Evolutionary conservation across 2,888 invertebrate species (phyloP), one percentile per base, ranked within the genome.

Genomic region (Drosophila sordidapex): DNA sequence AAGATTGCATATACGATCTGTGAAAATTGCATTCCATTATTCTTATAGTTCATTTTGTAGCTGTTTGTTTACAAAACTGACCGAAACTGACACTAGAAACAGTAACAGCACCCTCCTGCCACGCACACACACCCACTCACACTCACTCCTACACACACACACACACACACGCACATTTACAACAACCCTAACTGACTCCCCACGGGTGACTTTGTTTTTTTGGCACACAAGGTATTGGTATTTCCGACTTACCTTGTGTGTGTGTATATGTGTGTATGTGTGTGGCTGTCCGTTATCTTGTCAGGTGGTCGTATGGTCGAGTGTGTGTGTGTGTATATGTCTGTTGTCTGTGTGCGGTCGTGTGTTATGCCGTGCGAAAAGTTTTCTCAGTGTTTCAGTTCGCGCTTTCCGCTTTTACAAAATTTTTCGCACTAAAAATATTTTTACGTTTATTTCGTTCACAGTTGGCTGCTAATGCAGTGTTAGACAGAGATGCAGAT

Each of bases 381-480:
- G 68, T 81, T 80, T 76, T 71, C 81, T 67, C 81, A 67, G 81
- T 65, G 61, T 78, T 78, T 65, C 67, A 59, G 70, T 72, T 76
- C 66, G 58, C 60, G 56, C 56, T 62, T 66, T 60, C 59, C 63
- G 65, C 69, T 65, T 74, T 80, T 76, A 66, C 85, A 36, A 76
- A 83, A 88, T 76, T 82, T 67, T 85, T 87, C 86, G 76, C 80
- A 88, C 86, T 85, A 85, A 83, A 83, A 82, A 89, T 87, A 89
- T 86, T 83, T 83, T 78, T 78, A 81, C 81, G 73, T 86, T 83
- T 86, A 89, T 86, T 89, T 83, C 73, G 69, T 83, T 89, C 73
- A 83, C 89, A 89, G 83, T 87, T 83, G 89, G 70, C 78, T 87
- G 81, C 83, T 86, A 87, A 83, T 83, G 89, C 89, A 89, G 78